Conservation (phyloP, 1,140 invertebrate species). For the Eumeta japonica region DNA sequence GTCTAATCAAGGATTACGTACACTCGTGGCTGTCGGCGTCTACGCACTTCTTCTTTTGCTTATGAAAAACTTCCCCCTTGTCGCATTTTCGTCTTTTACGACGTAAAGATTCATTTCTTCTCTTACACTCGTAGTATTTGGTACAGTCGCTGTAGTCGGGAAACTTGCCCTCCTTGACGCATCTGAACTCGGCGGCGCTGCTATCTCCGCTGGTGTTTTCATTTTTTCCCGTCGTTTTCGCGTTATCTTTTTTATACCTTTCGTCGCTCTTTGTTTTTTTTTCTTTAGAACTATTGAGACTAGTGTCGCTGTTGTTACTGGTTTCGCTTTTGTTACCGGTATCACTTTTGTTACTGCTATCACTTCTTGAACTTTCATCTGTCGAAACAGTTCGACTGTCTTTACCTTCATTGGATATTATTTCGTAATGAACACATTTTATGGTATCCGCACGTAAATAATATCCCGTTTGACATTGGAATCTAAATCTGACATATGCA, state of each 20-base stretch:
- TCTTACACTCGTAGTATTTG: slow-evolving; percentile 35
- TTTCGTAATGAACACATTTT: slow-evolving; percentile 17
- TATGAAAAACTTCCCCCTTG: slow-evolving; percentile 33
- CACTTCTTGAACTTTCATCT: not conserved
- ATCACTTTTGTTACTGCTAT: slow-evolving; percentile 16
- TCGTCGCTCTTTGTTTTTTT: slow-evolving; percentile 1
- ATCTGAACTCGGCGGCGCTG: slow-evolving; percentile 26
- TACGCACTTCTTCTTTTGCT: slow-evolving; percentile 33
- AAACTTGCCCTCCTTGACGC: slow-evolving; percentile 34
- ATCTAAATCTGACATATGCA: slow-evolving; percentile 29
- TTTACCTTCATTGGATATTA: slow-evolving; percentile 8
- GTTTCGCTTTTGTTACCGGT: slow-evolving; percentile 7
- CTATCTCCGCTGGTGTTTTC: slow-evolving; percentile 5
- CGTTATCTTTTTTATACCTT: slow-evolving; percentile 3
- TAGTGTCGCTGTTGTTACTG: slow-evolving; percentile 8
- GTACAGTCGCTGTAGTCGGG: slow-evolving; percentile 27
- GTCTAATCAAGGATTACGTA: not conserved
- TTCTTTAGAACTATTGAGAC: not conserved
- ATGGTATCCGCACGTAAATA: slow-evolving; percentile 24
- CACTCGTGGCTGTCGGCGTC: slow-evolving; percentile 37
- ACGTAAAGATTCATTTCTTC: slow-evolving; percentile 22
- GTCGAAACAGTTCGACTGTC: not conserved
- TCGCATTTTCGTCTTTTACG: slow-evolving; percentile 33
- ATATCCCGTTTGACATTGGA: slow-evolving; percentile 36
- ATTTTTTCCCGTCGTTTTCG: not conserved